phyloP scores from a whole-genome alignment of 2,888 invertebrate genomes.

The Lysandra coridon region DNA sequence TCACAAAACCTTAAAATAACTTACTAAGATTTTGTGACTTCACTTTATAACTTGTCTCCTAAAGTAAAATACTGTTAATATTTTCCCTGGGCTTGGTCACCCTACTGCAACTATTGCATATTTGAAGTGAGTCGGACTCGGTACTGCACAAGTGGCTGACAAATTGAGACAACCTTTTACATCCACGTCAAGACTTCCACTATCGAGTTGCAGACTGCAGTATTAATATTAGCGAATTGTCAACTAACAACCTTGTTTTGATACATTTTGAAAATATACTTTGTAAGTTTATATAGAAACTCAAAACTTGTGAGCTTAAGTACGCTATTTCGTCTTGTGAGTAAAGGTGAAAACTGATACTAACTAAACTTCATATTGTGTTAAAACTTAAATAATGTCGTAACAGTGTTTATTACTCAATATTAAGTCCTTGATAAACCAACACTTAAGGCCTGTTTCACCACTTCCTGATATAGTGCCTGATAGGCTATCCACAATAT shows the following conservation, averaged over 20 bases:
- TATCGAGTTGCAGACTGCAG: neutral
- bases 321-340: neutral
- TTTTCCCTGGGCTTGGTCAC: neutral
- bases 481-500: no score
- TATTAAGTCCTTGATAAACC: neutral
- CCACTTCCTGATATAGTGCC: no score
- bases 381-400: neutral
- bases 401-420: neutral
- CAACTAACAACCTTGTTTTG: conserved; percentile 3
- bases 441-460: neutral
- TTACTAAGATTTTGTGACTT: no score
- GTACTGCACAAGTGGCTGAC: conserved; percentile 22
- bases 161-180: conserved; percentile 24
- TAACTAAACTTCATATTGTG: no score
- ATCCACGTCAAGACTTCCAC: conserved; percentile 5
- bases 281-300: neutral
- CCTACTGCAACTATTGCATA: conserved; percentile 31
- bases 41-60: no score
- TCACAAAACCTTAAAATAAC: neutral
- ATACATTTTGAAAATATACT: neutral
- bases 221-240: conserved; percentile 14
- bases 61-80: neutral
- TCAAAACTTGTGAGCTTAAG: neutral
- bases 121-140: conserved; percentile 32
- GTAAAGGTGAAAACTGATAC: neutral